phyloP scores from a whole-genome alignment of 2,113 vertebrate genomes.

The Platichthys flesus region DNA sequence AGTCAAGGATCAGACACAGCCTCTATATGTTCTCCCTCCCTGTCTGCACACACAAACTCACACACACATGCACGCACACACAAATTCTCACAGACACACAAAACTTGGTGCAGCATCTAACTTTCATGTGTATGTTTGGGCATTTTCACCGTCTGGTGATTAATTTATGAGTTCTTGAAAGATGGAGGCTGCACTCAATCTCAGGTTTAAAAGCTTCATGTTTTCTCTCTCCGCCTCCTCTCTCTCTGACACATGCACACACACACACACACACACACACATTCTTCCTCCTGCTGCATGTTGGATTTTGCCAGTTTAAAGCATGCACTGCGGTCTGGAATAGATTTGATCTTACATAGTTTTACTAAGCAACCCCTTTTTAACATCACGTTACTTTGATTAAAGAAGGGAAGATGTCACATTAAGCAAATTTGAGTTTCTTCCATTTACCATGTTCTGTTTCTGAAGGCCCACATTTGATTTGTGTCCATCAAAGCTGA shows the following conservation, averaged over 20 bases:
- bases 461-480: constrained; percentile 33
- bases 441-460: background rate
- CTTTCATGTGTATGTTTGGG: constrained; percentile 80
- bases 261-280: constrained; percentile 9
- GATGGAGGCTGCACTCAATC: constrained; percentile 58
- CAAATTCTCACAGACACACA: constrained; percentile 6
- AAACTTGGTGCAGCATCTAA: constrained; percentile 46
- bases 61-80: constrained; percentile 14
- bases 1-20: constrained; percentile 71
- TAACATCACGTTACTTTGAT: background rate
- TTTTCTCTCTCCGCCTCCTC: constrained; percentile 13
- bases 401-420: background rate
- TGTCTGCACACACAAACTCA: constrained; percentile 22
- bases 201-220: constrained; percentile 81
- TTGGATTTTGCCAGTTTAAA: constrained; percentile 3
- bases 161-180: constrained; percentile 80
- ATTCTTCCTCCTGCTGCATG: constrained; percentile 9
- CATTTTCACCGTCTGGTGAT: constrained; percentile 72
- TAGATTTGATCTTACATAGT: background rate
- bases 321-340: background rate
- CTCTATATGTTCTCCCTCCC: constrained; percentile 54
- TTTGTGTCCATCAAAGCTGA: constrained; percentile 89
- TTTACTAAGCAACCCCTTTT: background rate
- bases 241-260: constrained; percentile 15
- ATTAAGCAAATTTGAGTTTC: background rate